Evolutionary conservation across 1,140 invertebrate genomes (phyloP).

Genomic region (Leptonema lineaticorne): DNA sequence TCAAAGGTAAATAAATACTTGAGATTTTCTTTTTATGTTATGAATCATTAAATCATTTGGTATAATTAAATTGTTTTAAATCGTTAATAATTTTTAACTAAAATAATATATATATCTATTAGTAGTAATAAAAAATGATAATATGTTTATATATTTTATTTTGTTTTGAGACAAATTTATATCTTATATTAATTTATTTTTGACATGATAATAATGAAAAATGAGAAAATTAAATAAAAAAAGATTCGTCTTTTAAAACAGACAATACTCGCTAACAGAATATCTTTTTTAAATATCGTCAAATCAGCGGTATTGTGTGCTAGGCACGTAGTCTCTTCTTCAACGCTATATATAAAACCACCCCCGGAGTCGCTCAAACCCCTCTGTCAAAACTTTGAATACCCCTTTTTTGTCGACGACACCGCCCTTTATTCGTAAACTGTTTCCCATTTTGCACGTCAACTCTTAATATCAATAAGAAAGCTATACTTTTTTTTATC

Average conservation of each 20-base stretch:
- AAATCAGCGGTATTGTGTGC: conserved; percentile 37
- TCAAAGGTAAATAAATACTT: too few relatives aligned
- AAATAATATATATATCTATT: too few relatives aligned
- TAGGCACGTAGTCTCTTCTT: conserved; percentile 13
- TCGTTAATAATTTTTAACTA: too few relatives aligned
- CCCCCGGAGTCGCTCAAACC: not conserved
- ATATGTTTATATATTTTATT: too few relatives aligned
- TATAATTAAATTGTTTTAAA: too few relatives aligned
- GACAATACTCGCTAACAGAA: conserved; percentile 27
- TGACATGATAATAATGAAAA: too few relatives aligned
- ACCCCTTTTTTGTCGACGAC: conserved; percentile 11
- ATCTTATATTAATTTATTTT: too few relatives aligned
- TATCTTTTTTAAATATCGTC: conserved; percentile 37
- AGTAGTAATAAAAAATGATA: too few relatives aligned
- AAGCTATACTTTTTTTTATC: conserved; percentile 1
- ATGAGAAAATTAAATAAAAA: too few relatives aligned
- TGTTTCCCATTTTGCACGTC: conserved; percentile 5
- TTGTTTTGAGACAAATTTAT: too few relatives aligned
- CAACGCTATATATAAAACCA: not conserved
- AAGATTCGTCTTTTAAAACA: conserved; percentile 1
- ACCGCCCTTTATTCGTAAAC: not conserved
- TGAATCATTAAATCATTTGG: too few relatives aligned
- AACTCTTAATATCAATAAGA: conserved; percentile 15
- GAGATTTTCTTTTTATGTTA: too few relatives aligned
- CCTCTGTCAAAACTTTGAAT: conserved; percentile 18